Base-by-base conservation (phyloP, 1,140 invertebrate species). In the Trichomalopsis sarcophagae region DNA sequence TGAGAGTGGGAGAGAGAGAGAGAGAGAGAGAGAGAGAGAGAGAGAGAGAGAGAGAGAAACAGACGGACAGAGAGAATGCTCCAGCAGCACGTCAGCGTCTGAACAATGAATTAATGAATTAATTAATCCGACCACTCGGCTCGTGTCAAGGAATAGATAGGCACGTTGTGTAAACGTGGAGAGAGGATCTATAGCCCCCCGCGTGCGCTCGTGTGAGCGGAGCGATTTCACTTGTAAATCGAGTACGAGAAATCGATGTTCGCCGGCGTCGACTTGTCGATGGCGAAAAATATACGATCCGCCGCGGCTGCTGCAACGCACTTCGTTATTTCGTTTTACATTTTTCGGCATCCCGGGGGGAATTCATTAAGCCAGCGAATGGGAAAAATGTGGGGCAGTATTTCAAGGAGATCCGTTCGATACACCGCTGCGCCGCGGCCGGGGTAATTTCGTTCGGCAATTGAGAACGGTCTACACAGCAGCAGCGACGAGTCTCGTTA, bases 71-170 rank as follows among this genome's bases (percentile, higher is more conserved):
- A 50, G 14, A 9, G 47, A 50, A 17, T 55, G 50, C 23, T 27
- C 23, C 23, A 11, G 66, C 27, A 69, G 9, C 9, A 30, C 6
- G 13, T 55, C 21, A 81, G 10, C 30, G n/a, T 33, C 23, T 17
- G 27, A 44, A 69, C 82, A 55, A 71, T 78, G 66, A 84, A 78
- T 78, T 77, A 79, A 71, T 84, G 82, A 77, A 84, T 78, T 84
- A 36, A 84, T 84, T 69, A 82, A 78, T 78, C n/a, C 33, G 2
- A 62, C 2, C 10, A 7, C 40, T 50, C 40, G 40, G 1, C 21
- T 55, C 66, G 27, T 79, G 66, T 79, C 76, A 84, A 84, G 62
- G 9, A 66, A 36, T 36, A 71, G 75, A 79, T 78, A 44, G 36
- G 21, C 21, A 66, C 21, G 17, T 17, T 2, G 47, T 23, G 10